Conservation (phyloP, 2,888 invertebrate species). For the Venusia cambrica region DNA sequence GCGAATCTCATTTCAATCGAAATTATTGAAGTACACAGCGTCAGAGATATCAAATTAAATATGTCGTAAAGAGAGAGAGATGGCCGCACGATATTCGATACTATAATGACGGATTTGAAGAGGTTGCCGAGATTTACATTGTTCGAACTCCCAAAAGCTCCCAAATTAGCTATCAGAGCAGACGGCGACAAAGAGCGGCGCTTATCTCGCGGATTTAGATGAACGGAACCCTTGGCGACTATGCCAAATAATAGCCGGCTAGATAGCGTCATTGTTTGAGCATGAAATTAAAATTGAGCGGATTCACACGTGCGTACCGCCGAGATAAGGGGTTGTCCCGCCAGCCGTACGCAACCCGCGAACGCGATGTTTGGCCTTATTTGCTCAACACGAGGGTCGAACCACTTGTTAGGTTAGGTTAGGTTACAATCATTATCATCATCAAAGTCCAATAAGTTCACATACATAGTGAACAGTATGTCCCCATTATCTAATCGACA, state of each 20-base stretch:
- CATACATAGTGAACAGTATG: no score
- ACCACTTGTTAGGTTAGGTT: no score
- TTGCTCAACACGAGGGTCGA: no score
- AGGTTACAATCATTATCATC: no score
- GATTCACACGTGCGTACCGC: slow-evolving; percentile 78
- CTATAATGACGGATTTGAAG: slow-evolving; percentile 63
- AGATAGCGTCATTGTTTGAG: slow-evolving; percentile 81
- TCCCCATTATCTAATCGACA: no score
- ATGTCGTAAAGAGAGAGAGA: slow-evolving; percentile 53
- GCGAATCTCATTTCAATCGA: slow-evolving; percentile 46
- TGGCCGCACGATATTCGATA: slow-evolving; percentile 53
- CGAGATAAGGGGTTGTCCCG: slow-evolving; percentile 72
- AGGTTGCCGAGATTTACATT: slow-evolving; percentile 38
- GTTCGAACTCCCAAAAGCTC: slow-evolving; percentile 26
- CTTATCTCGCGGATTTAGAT: slow-evolving; percentile 78
- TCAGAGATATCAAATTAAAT: slow-evolving; percentile 53
- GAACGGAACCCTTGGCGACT: slow-evolving; percentile 73
- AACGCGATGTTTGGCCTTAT: slow-evolving; percentile 59
- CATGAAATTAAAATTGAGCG: slow-evolving; percentile 81
- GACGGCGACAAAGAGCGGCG: slow-evolving; percentile 71
- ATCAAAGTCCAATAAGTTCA: no score
- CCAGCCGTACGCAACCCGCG: slow-evolving; percentile 64
- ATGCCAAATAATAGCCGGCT: slow-evolving; percentile 77
- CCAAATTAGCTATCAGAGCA: slow-evolving; percentile 71
- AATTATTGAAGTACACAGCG: slow-evolving; percentile 48